phyloP scores from a whole-genome alignment of 1,140 invertebrate species.

The Coptotermes formosanus region DNA sequence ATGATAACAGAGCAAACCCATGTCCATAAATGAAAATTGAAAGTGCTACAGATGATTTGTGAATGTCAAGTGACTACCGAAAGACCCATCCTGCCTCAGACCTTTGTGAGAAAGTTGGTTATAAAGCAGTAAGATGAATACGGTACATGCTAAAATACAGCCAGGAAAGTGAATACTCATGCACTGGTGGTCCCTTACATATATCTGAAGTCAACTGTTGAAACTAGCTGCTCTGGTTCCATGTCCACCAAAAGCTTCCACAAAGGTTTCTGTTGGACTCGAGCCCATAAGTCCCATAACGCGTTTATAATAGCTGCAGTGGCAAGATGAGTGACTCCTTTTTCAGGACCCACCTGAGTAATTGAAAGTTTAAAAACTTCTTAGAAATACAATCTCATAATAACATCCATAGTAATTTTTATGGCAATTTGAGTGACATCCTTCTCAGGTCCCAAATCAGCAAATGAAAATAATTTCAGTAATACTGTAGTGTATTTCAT shows the following conservation, averaged over 20 bases:
- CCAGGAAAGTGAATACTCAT: too few relatives aligned
- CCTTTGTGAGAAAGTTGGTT: too few relatives aligned
- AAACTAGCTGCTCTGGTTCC: constrained; percentile 77
- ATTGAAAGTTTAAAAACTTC: not conserved
- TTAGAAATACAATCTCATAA: not conserved
- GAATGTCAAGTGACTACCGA: too few relatives aligned
- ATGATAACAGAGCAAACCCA: too few relatives aligned
- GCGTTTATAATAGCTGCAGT: constrained; percentile 86
- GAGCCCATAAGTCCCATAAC: constrained; percentile 89
- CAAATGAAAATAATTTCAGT: not conserved
- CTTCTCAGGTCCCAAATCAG: not conserved
- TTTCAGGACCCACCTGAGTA: constrained; percentile 81
- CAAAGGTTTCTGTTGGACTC: constrained; percentile 78
- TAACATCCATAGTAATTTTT: not conserved
- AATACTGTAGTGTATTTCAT: too few relatives aligned
- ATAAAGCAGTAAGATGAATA: too few relatives aligned
- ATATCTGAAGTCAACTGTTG: constrained; percentile 84
- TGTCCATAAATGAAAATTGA: too few relatives aligned
- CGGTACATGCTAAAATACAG: too few relatives aligned
- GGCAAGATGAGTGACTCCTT: constrained; percentile 86
- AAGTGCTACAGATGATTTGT: too few relatives aligned
- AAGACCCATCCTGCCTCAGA: too few relatives aligned
- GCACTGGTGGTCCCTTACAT: constrained; percentile 54
- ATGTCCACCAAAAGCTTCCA: constrained; percentile 84
- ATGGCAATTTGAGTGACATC: too few relatives aligned